These are phyloP conservation scores for Mugil cephalus DNA, from an alignment of 2,113 vertebrate species.

Conservation along the genomic window DNA sequence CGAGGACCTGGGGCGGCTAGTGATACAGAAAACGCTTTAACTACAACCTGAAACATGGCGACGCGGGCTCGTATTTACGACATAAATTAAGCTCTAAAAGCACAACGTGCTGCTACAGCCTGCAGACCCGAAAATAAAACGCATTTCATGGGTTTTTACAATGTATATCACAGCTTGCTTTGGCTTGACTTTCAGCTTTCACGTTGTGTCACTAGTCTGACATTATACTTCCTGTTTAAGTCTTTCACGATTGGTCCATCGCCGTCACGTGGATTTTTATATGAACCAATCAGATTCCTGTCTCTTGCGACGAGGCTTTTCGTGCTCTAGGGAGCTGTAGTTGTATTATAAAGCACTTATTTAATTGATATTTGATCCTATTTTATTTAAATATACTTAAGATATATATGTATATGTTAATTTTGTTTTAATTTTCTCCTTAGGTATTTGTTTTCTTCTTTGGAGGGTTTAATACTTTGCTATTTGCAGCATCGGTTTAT, in stretches of 20 bases:
- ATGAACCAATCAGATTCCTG: constrained; percentile 51
- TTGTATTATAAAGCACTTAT: constrained; percentile 19
- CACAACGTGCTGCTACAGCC: not conserved
- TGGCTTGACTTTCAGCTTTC: constrained; percentile 77
- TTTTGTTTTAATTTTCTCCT: too few relatives aligned
- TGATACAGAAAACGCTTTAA: constrained; percentile 20
- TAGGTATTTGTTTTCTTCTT: too few relatives aligned
- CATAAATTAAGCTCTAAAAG: not conserved
- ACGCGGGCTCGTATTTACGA: not conserved
- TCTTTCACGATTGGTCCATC: constrained; percentile 35
- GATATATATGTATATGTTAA: too few relatives aligned
- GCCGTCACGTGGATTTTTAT: constrained; percentile 19
- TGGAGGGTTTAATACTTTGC: too few relatives aligned
- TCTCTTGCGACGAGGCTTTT: accelerated
- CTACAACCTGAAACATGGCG: constrained; percentile 55
- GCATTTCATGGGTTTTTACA: not conserved
- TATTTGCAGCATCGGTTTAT: too few relatives aligned
- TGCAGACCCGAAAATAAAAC: not conserved
- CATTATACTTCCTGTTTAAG: constrained; percentile 62
- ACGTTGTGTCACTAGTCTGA: constrained; percentile 24
- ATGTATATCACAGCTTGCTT: not conserved
- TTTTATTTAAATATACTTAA: too few relatives aligned
- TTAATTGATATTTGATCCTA: not conserved
- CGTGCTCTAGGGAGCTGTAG: constrained; percentile 49
- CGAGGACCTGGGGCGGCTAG: not conserved